Conservation (phyloP, 1,140 invertebrate genomes). For the Trypoxylus dichotomus region DNA sequence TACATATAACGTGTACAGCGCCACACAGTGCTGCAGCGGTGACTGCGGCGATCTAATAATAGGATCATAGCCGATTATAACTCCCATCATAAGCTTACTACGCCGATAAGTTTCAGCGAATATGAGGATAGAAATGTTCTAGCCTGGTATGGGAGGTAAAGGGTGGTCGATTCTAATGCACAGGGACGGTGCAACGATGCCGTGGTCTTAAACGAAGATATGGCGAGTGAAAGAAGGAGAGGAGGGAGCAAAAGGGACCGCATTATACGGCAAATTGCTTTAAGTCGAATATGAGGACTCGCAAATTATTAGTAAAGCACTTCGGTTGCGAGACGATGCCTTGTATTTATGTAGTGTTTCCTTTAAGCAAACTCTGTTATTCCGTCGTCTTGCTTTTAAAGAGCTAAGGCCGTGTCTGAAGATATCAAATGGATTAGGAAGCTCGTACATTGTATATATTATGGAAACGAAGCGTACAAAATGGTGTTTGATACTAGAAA, state of each 20-base stretch:
- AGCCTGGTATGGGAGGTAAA: too few relatives aligned
- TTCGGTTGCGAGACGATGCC: not conserved
- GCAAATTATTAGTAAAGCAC: conserved; percentile 27
- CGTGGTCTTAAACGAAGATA: not conserved
- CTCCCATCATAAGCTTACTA: conserved; percentile 47
- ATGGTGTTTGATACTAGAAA: too few relatives aligned
- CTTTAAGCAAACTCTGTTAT: too few relatives aligned
- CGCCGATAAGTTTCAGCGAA: conserved; percentile 44
- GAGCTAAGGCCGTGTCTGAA: too few relatives aligned
- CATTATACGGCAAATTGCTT: conserved; percentile 29
- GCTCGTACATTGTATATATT: too few relatives aligned
- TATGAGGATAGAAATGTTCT: conserved; percentile 31
- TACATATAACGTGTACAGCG: conserved; percentile 20
- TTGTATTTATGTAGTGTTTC: too few relatives aligned
- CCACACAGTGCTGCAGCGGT: conserved; percentile 33
- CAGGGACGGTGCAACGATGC: not conserved
- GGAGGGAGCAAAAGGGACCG: not conserved
- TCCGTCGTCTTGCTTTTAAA: too few relatives aligned
- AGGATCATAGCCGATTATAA: conserved; percentile 49
- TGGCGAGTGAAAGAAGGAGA: not conserved
- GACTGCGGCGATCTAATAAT: conserved; percentile 46
- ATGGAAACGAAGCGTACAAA: too few relatives aligned
- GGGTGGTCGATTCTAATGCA: not conserved
- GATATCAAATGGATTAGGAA: too few relatives aligned
- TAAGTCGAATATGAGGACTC: conserved; percentile 26